phyloP scores from a whole-genome alignment of 2,113 vertebrate species.

The Daphoenositta chrysoptera region DNA sequence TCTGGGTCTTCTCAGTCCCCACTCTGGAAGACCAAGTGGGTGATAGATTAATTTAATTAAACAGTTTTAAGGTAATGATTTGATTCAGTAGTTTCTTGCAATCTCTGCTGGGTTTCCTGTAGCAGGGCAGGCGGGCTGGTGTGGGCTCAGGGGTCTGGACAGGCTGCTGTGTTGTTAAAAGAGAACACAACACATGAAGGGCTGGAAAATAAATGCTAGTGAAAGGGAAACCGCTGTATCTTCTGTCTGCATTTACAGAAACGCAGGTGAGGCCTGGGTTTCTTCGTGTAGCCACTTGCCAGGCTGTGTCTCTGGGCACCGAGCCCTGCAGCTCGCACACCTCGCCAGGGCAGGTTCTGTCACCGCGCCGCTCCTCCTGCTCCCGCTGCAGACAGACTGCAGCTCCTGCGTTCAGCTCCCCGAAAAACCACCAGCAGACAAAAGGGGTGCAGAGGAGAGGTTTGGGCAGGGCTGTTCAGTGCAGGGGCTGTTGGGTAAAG shows the following conservation, averaged over 20 bases:
- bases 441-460: constrained; percentile 24
- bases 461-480: constrained; percentile 8
- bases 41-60: neutral
- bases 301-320: neutral
- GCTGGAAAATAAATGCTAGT: neutral
- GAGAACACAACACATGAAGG: neutral
- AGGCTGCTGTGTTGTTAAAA: neutral
- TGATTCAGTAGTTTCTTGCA: neutral
- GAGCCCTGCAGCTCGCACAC: neutral
- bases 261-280: neutral
- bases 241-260: neutral
- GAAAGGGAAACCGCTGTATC: neutral
- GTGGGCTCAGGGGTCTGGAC: neutral
- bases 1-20: neutral
- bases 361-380: neutral
- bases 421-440: neutral
- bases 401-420: neutral
- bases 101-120: neutral
- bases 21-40: neutral
- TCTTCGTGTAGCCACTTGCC: neutral
- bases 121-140: neutral
- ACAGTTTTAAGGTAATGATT: neutral
- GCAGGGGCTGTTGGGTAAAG: neutral
- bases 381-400: neutral
- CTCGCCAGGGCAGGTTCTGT: neutral